These are phyloP conservation scores for Periophthalmodon schlosseri DNA, from an alignment of 2,113 vertebrate genomes.

Conservation along the genomic window DNA sequence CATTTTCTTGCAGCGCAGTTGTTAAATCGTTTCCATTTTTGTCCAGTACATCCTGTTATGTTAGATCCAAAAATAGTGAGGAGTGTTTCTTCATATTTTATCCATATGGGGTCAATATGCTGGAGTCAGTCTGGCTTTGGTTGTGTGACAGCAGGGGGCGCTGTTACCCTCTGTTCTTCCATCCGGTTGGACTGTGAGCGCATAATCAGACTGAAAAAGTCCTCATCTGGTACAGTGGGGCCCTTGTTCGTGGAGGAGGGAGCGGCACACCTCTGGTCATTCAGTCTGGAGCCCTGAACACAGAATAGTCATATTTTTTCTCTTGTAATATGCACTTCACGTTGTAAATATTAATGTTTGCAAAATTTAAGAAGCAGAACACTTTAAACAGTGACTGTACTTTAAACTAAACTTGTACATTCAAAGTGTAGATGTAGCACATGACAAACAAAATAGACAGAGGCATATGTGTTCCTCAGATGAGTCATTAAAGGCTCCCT, in stretches of 20 bases:
- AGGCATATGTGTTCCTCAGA: neutral
- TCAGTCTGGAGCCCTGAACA: conserved; percentile 87
- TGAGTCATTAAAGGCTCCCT: neutral
- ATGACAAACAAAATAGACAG: neutral
- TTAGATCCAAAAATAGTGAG: conserved; percentile 3
- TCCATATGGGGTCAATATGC: conserved; percentile 4
- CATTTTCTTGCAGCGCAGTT: conserved; percentile 8
- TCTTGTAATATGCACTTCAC: neutral
- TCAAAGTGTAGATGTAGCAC: neutral
- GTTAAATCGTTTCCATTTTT: neutral
- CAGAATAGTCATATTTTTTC: neutral
- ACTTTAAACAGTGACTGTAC: too few species aligned
- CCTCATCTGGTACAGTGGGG: conserved; percentile 91
- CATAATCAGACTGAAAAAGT: conserved; percentile 94
- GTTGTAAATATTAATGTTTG: neutral
- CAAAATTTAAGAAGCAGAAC: too few species aligned
- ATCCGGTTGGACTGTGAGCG: conserved; percentile 92
- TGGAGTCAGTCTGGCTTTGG: conserved; percentile 75
- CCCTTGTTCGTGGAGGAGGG: conserved; percentile 81
- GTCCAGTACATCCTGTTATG: neutral
- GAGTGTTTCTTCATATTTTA: conserved; percentile 28
- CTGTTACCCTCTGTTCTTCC: conserved; percentile 91
- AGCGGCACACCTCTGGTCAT: conserved; percentile 92
- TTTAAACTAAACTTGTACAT: too few species aligned
- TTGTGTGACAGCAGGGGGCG: conserved; percentile 71